Evolutionary conservation across 2,888 invertebrate genomes (phyloP).

Genomic region (Autographa pulchrina): DNA sequence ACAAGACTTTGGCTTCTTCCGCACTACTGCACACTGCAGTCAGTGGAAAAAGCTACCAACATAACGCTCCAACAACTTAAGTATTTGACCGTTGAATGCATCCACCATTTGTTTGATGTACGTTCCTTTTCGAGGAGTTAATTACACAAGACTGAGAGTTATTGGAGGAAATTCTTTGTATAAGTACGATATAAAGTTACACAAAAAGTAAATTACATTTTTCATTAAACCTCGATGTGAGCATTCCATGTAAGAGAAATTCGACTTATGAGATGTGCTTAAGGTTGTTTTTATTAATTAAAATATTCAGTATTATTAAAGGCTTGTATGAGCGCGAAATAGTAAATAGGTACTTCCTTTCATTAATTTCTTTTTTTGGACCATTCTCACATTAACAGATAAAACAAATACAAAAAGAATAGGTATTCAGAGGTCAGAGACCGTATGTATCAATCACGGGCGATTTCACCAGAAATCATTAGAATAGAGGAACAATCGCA

Average conservation of each 20-base stretch:
- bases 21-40: constrained; percentile 63
- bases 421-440: constrained; percentile 21
- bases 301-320: not conserved
- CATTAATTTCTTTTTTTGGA: not conserved
- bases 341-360: not conserved
- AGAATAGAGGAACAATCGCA: constrained; percentile 66
- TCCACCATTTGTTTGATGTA: constrained; percentile 39
- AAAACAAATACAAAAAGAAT: constrained; percentile 1
- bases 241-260: not conserved
- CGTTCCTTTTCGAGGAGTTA: constrained; percentile 18
- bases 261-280: not conserved
- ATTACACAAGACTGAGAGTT: constrained; percentile 1
- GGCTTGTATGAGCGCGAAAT: not conserved
- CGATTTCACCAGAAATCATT: constrained; percentile 42
- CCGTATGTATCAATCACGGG: constrained; percentile 29
- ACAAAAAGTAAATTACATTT: not conserved
- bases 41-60: constrained; percentile 75
- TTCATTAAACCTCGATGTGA: not conserved
- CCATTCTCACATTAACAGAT: not conserved
- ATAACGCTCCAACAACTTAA: constrained; percentile 57
- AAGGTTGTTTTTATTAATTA: not conserved
- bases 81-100: constrained; percentile 55
- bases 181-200: not conserved
- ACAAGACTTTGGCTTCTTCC: constrained; percentile 73
- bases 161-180: not conserved